phyloP scores from a whole-genome alignment of 2,888 invertebrate species.

The Cephonodes hylas region DNA sequence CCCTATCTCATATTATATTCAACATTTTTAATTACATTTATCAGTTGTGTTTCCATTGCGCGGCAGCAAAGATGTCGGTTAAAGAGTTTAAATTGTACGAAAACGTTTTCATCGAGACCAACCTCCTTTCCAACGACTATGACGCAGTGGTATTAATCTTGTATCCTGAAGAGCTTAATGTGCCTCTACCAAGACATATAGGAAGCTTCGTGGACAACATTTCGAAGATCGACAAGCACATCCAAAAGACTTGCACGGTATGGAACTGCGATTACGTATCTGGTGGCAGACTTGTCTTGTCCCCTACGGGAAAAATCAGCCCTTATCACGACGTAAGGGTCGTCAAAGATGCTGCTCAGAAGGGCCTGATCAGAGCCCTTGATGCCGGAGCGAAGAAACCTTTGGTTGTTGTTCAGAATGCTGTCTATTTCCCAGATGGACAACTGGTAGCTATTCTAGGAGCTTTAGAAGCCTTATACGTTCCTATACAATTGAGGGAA shows the following conservation, averaged over 20 bases:
- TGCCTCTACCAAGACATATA: conserved; percentile 64
- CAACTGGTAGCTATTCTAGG: conserved; percentile 91
- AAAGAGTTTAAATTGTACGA: conserved; percentile 60
- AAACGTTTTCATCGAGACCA: conserved; percentile 71
- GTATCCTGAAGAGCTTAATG: conserved; percentile 73
- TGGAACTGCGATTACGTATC: conserved; percentile 83
- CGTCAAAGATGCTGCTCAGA: conserved; percentile 85
- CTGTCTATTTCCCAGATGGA: conserved; percentile 85
- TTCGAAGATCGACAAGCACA: conserved; percentile 58
- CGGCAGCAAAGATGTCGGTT: conserved; percentile 1
- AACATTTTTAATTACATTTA: not conserved
- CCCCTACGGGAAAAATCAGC: conserved; percentile 89
- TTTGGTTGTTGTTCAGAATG: conserved; percentile 86
- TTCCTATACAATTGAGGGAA: conserved; percentile 89
- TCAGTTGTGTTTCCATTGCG: too few relatives aligned
- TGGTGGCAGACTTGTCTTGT: conserved; percentile 84
- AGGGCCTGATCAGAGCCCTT: conserved; percentile 89
- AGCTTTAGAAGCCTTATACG: conserved; percentile 92
- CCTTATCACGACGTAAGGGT: conserved; percentile 75
- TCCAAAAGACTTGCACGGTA: conserved; percentile 77
- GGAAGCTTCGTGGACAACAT: conserved; percentile 58
- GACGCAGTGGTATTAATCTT: conserved; percentile 83
- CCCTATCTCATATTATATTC: too few relatives aligned
- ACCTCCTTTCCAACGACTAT: conserved; percentile 74
- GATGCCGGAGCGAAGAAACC: conserved; percentile 92